phyloP scores from a whole-genome alignment of 1,140 invertebrate genomes.

The Arctopsyche grandis region DNA sequence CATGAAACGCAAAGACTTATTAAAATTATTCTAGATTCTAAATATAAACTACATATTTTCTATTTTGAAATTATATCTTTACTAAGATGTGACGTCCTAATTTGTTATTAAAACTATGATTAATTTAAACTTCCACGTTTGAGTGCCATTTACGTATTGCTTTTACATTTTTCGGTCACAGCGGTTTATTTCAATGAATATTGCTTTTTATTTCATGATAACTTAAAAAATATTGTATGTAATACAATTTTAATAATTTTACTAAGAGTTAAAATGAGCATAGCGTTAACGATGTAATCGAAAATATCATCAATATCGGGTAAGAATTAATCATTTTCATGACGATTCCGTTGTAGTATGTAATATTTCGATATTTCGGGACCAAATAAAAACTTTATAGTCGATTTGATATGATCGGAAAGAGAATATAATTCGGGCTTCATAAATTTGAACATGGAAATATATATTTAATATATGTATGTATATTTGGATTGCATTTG shows the following conservation, averaged over 20 bases:
- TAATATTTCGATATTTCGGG: constrained; percentile 15
- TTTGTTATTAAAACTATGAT: no score
- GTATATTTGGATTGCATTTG: no score
- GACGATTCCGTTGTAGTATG: neutral
- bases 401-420: neutral
- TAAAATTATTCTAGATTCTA: constrained; percentile 19
- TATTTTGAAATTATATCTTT: neutral
- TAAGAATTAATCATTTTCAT: constrained; percentile 13
- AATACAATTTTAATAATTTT: neutral
- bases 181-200: neutral
- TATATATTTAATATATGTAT: no score
- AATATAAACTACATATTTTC: neutral
- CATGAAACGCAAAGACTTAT: constrained; percentile 18
- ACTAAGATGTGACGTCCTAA: no score
- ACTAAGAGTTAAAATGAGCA: neutral
- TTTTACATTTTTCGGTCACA: neutral
- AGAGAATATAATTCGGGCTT: no score
- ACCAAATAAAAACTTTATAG: constrained; percentile 5
- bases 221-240: neutral
- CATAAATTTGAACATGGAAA: no score
- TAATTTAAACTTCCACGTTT: no score
- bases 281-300: constrained; percentile 18
- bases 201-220: neutral
- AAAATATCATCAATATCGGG: constrained; percentile 1
- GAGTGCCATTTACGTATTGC: no score